phyloP scores from a whole-genome alignment of 2,888 invertebrate genomes.

The Rhamphomyia laevipes region DNA sequence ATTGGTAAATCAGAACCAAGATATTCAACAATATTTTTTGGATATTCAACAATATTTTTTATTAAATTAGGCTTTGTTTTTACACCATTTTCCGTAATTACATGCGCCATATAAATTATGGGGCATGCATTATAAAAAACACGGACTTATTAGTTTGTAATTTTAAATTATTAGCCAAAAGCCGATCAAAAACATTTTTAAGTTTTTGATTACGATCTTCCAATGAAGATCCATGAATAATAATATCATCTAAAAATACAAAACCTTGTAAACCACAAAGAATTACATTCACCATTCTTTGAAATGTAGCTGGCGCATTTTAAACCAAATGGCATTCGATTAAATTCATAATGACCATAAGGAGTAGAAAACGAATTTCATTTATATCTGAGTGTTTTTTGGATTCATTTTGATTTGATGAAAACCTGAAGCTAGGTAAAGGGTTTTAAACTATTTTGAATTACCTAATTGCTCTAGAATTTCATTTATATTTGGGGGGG shows the following conservation, averaged over 20 bases:
- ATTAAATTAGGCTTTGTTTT: conserved; percentile 3
- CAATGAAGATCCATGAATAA: conserved; percentile 19
- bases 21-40: conserved; percentile 8
- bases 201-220: conserved; percentile 20
- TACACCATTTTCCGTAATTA: conserved; percentile 21
- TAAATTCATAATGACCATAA: conserved; percentile 24
- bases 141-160: conserved; percentile 18
- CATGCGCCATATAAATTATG: conserved; percentile 18
- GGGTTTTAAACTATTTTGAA: conserved; percentile 25
- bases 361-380: conserved; percentile 25
- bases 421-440: conserved; percentile 29
- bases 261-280: conserved; percentile 25
- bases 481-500: conserved; percentile 26
- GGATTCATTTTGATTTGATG: conserved; percentile 26
- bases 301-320: conserved; percentile 32
- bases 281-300: conserved; percentile 29
- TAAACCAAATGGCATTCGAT: conserved; percentile 29
- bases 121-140: conserved; percentile 16
- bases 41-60: conserved; percentile 2
- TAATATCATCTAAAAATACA: conserved; percentile 28
- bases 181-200: conserved; percentile 16
- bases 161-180: conserved; percentile 16
- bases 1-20: conserved; percentile 14
- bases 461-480: conserved; percentile 28
- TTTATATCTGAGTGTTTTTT: conserved; percentile 24